Conservation (phyloP, 2,797 vertebrate species). For the Pseudopleuronectes americanus region DNA sequence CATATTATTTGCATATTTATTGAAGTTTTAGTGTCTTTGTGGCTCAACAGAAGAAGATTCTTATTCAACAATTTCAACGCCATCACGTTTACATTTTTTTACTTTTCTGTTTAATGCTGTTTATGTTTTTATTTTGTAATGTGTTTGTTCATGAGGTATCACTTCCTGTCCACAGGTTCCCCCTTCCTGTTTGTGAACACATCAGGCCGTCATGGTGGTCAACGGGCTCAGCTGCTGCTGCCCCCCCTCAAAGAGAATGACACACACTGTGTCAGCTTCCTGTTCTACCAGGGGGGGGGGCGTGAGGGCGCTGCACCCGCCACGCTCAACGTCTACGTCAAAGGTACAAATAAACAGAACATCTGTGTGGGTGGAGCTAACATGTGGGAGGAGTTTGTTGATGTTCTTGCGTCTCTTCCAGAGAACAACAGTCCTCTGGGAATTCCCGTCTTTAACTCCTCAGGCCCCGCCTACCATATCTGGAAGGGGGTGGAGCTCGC, state of each 20-base stretch:
- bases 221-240: slow-evolving; percentile 89
- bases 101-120: background rate
- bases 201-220: slow-evolving; percentile 84
- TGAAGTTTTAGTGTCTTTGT: too few species aligned
- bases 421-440: slow-evolving; percentile 92
- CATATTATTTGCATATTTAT: too few species aligned
- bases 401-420: slow-evolving; percentile 31
- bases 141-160: background rate
- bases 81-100: too few species aligned
- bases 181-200: slow-evolving; percentile 94
- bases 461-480: slow-evolving; percentile 83
- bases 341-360: slow-evolving; percentile 54
- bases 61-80: too few species aligned
- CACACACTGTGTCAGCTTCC: slow-evolving; percentile 94
- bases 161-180: slow-evolving; percentile 77
- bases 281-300: slow-evolving; percentile 88
- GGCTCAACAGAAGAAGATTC: too few species aligned
- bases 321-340: slow-evolving; percentile 90
- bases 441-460: slow-evolving; percentile 90
- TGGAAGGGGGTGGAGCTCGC: slow-evolving; percentile 94
- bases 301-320: slow-evolving; percentile 87
- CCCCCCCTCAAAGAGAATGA: slow-evolving; percentile 95
- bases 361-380: background rate
- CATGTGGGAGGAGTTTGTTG: slow-evolving; percentile 7
- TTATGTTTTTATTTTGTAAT: background rate